phyloP scores from a whole-genome alignment of 2,888 invertebrate genomes.

The Seira ritae region DNA sequence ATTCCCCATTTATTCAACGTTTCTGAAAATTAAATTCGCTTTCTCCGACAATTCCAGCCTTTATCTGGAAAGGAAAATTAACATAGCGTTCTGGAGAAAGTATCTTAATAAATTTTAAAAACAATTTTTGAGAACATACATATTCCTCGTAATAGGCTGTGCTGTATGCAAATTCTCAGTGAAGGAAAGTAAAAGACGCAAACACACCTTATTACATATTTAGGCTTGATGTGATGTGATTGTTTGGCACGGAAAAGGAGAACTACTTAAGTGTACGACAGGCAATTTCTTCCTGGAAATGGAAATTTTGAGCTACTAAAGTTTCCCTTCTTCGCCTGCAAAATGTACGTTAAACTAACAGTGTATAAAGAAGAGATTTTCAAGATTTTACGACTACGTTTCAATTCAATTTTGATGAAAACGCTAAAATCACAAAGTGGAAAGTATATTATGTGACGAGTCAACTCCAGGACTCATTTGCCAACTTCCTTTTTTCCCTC shows the following conservation, averaged over 20 bases:
- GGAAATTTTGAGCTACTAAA: too few species aligned
- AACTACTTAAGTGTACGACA: not conserved
- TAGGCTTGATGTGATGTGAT: constrained; percentile 16
- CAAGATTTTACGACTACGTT: constrained; percentile 11
- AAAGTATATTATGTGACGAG: constrained; percentile 39
- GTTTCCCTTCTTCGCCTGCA: too few species aligned
- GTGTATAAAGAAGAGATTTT: not conserved
- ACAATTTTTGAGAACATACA: too few species aligned
- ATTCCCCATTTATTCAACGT: too few species aligned
- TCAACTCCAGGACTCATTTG: constrained; percentile 42
- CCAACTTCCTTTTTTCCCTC: constrained; percentile 22
- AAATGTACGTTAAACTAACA: too few species aligned
- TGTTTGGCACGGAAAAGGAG: not conserved
- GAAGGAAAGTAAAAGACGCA: not conserved
- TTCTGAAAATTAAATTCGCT: too few species aligned
- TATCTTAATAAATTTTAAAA: too few species aligned
- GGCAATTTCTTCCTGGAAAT: not conserved
- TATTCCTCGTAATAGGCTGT: too few species aligned
- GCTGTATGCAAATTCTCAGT: not conserved
- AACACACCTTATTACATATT: constrained; percentile 8
- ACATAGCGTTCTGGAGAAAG: too few species aligned
- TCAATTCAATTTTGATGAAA: constrained; percentile 45
- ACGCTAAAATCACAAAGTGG: constrained; percentile 33
- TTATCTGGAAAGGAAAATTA: too few species aligned
- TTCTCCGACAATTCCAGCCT: too few species aligned